Evolutionary conservation across 30 jellyfish, hydroid and myxozoan species (phyloP), one percentile per base, ranked within the genome.

Genomic region (Morbakka virulenta): DNA sequence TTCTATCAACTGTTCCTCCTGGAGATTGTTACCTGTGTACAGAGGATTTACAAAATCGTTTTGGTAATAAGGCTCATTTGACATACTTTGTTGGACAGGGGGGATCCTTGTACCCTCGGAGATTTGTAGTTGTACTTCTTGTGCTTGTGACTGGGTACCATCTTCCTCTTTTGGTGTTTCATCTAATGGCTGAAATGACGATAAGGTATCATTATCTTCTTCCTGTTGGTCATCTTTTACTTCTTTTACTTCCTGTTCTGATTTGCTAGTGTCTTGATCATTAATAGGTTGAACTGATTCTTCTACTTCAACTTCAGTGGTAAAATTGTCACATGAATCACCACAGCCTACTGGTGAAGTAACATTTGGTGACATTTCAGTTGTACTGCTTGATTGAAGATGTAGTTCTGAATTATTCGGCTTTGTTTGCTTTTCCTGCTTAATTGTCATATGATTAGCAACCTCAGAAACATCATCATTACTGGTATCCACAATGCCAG

Each of bases 401-500:
- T 11, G 14, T 2, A 6, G 21, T 31, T 9, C 27, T 6, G 13
- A 17, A 41, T 41, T 41, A 9, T 41, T 41, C 57, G 17, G 9
- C 57, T 41, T 41, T 41, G 9, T 9, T 41, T 9, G 13, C 9
- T 17, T 41, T 6, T 41, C 17, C 13, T 41, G 57, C 17, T 9
- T 41, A 6, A 17, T 41, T 17, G 57, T 41, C 57, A 41, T 41
- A 9, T 41, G 13, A 41, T 9, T 6, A 34, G 96, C 35, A 22
- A 93, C 97, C 50, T 87, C 96, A 0, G 91, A 67, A 69, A 93
- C 91, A 52, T 80, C 94, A 86, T 93, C 99, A 2, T 87, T 64
- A 11, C 93, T 72, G 4, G 97, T 93, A 63, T 93, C 99, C 2
- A 93, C 95, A 3, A 93, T 89, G 25, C 95, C 95, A 29, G 99